Evolutionary conservation across 2,113 vertebrate species (phyloP).

Genomic region (Prunella himalayana): DNA sequence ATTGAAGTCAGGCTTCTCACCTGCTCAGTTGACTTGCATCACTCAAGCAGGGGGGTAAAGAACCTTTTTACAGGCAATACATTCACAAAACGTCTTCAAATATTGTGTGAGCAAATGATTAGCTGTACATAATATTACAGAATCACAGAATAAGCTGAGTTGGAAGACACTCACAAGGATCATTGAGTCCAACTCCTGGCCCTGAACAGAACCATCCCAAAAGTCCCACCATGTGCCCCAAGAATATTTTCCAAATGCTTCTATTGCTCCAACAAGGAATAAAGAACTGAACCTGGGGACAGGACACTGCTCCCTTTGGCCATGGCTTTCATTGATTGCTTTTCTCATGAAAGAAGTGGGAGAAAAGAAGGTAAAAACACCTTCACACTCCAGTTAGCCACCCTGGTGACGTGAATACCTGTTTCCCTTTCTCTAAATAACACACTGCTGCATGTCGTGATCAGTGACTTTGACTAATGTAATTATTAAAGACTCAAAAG

Average conservation of each 20-base stretch:
- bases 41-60: neutral
- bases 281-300: neutral
- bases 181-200: rapidly evolving
- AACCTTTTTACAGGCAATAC: neutral
- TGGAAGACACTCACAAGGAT: neutral
- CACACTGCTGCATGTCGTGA: neutral
- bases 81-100: neutral
- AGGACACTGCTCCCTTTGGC: neutral
- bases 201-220: neutral
- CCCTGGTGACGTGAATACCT: neutral
- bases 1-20: neutral
- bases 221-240: neutral
- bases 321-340: neutral
- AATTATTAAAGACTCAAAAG: slow-evolving; percentile 50
- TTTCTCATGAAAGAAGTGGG: neutral
- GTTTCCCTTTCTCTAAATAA: slow-evolving; percentile 34
- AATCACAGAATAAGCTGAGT: neutral
- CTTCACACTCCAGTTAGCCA: neutral
- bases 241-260: neutral
- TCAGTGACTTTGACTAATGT: slow-evolving; percentile 33
- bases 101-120: neutral
- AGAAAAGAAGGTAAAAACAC: neutral
- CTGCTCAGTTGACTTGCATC: neutral
- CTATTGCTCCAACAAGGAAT: neutral
- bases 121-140: neutral